Evolutionary conservation across 2,113 vertebrate genomes (phyloP).

Genomic region (Epinephelus cyanopodus): DNA sequence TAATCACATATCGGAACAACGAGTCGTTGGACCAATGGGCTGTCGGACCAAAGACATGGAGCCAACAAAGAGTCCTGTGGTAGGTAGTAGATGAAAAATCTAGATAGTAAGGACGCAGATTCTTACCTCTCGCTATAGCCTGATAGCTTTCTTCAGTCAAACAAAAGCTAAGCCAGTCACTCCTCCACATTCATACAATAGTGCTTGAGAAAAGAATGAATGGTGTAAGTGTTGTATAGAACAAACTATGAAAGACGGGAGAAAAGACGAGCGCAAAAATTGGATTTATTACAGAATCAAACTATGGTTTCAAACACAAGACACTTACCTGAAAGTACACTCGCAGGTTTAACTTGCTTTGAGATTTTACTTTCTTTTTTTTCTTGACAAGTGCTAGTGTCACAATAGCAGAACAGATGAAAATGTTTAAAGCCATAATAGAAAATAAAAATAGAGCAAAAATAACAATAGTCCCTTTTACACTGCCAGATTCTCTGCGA

Average conservation of each 20-base stretch:
- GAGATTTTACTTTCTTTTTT: not conserved
- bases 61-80: not conserved
- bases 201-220: constrained; percentile 47
- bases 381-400: not conserved
- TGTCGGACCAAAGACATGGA: no score
- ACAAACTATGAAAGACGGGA: not conserved
- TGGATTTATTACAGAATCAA: constrained; percentile 23
- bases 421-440: not conserved
- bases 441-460: not conserved
- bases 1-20: no score
- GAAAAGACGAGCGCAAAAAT: constrained; percentile 1
- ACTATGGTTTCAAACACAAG: not conserved
- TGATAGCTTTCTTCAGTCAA: constrained; percentile 53
- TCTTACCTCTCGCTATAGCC: constrained; percentile 34
- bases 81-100: constrained; percentile 31
- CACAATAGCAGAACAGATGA: not conserved
- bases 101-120: constrained; percentile 25
- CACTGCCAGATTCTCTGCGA: no score
- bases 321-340: constrained; percentile 22
- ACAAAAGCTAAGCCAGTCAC: constrained; percentile 45
- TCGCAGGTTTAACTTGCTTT: constrained; percentile 12
- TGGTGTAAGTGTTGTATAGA: constrained; percentile 42
- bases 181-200: constrained; percentile 41
- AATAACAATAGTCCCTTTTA: no score
- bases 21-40: no score